Conservation (phyloP, 2,797 vertebrate genomes). For the Falco concolor region DNA sequence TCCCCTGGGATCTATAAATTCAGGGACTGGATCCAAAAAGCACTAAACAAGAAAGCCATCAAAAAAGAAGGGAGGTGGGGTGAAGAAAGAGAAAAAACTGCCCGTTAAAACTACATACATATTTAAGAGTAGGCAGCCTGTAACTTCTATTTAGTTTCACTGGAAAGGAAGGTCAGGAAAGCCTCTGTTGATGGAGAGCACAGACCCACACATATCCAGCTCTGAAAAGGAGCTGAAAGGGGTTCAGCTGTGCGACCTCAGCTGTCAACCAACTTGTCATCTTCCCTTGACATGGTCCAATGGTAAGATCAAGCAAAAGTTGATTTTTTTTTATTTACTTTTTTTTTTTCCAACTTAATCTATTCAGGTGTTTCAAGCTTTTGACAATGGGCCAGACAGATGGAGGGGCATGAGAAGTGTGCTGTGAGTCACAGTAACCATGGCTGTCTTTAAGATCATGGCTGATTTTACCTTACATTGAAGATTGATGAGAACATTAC, state of each 20-base stretch:
- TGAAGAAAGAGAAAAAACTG: not conserved
- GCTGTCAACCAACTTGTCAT: not conserved
- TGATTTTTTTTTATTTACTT: not conserved
- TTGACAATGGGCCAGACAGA: not conserved
- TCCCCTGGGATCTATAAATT: not conserved
- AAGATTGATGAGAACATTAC: not conserved
- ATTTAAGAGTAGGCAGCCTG: not conserved
- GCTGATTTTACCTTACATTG: not conserved
- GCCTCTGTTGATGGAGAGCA: not conserved
- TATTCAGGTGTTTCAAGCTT: not conserved
- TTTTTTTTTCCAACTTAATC: not conserved
- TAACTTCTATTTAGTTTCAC: not conserved
- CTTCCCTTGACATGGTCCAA: not conserved
- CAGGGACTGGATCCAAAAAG: not conserved
- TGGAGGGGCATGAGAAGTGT: not conserved
- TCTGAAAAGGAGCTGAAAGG: not conserved
- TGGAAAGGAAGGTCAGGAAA: not conserved
- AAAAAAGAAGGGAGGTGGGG: not conserved
- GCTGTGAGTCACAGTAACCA: not conserved
- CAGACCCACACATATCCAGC: not conserved
- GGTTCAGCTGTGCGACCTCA: not conserved
- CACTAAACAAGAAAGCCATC: not conserved
- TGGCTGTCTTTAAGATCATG: rapidly evolving
- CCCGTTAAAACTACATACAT: not conserved
- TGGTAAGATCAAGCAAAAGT: not conserved